A percentile compares a stretch with the other conserved stretches of the same genome.
Conservation (phyloP, 2,113 vertebrate species). For the Phylloscopus trochilus region DNA sequence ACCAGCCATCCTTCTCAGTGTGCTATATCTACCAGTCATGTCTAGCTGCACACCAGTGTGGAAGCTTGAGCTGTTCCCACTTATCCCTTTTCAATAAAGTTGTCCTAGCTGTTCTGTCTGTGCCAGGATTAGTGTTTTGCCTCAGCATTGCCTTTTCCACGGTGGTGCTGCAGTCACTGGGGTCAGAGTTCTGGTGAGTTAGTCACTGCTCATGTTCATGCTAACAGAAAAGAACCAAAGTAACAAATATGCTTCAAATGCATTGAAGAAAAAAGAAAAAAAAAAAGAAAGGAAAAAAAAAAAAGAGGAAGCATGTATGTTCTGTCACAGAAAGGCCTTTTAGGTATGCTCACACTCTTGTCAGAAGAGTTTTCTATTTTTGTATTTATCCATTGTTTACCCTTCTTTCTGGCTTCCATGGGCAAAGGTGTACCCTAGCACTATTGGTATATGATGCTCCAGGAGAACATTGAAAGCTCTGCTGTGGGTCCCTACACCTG, state of each 20-base stretch:
- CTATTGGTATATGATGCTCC: background rate
- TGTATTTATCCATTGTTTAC: background rate
- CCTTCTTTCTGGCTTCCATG: background rate
- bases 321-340: background rate
- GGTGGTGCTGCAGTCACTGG: background rate
- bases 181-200: background rate
- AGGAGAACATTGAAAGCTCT: background rate
- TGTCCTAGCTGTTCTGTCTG: background rate
- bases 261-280: background rate
- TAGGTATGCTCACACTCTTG: background rate
- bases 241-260: background rate
- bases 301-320: background rate
- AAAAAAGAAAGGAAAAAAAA: fast-evolving
- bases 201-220: background rate
- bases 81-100: background rate
- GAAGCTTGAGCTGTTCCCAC: background rate
- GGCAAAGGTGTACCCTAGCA: background rate
- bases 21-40: background rate
- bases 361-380: background rate
- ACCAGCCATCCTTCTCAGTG: background rate
- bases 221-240: background rate
- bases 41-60: background rate
- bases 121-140: background rate
- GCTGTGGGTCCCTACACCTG: background rate
- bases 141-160: fast-evolving